Evolutionary conservation across 2,113 vertebrate species (phyloP).

Genomic region (Pteruthius melanotis): DNA sequence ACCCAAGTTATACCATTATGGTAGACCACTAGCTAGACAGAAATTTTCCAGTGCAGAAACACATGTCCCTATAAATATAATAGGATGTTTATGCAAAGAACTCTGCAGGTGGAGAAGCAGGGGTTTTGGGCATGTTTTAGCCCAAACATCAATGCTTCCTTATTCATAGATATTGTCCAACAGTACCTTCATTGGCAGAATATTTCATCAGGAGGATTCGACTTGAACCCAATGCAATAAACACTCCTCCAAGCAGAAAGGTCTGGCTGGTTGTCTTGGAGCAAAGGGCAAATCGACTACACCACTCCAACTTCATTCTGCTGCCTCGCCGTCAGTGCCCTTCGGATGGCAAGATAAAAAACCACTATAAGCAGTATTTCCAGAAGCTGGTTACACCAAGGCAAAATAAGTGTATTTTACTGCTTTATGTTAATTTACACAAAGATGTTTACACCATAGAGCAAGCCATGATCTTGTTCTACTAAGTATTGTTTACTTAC

Average conservation of each 20-base stretch:
- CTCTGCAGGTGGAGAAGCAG: neutral
- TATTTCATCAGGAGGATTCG: slow-evolving; percentile 92
- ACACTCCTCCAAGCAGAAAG: slow-evolving; percentile 82
- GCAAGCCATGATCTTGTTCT: neutral
- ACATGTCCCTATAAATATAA: neutral
- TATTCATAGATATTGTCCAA: neutral
- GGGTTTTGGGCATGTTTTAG: neutral
- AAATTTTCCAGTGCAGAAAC: neutral
- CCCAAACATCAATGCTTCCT: neutral
- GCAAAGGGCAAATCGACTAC: slow-evolving; percentile 53
- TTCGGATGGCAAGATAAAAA: slow-evolving; percentile 38
- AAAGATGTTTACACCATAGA: neutral
- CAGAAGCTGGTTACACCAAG: neutral
- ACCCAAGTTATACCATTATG: neutral
- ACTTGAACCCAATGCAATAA: slow-evolving; percentile 84
- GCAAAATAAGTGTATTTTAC: neutral
- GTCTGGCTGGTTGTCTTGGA: slow-evolving; percentile 79
- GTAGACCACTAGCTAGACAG: neutral
- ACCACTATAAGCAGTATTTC: neutral
- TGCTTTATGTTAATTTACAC: neutral
- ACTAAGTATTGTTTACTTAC: neutral
- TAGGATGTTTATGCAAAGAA: neutral
- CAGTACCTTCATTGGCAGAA: slow-evolving; percentile 87
- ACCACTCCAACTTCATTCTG: slow-evolving; percentile 70
- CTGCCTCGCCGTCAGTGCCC: slow-evolving; percentile 10